Conservation (phyloP, 2,113 vertebrate genomes). For the Parotia lawesii region DNA sequence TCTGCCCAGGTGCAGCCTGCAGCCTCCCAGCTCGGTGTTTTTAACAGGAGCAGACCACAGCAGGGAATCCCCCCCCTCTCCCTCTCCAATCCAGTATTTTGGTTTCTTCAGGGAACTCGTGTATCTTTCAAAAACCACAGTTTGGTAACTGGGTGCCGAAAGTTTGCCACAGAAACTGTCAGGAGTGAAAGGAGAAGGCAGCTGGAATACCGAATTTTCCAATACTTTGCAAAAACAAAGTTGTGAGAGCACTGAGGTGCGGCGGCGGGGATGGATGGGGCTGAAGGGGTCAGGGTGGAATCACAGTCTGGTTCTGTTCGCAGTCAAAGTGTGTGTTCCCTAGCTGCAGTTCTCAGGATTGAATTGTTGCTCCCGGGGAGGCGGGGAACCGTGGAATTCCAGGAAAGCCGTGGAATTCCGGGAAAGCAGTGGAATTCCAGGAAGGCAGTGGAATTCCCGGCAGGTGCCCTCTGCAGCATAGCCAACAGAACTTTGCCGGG, state of each 20-base stretch:
- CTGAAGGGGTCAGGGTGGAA: not conserved
- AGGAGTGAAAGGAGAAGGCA: not conserved
- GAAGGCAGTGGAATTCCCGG: not conserved
- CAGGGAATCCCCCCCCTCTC: not conserved
- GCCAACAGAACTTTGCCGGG: not conserved
- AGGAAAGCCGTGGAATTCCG: not conserved
- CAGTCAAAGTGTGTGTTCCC: fast-evolving
- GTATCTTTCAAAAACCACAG: not conserved
- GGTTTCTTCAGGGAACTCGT: not conserved
- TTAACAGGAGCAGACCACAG: not conserved
- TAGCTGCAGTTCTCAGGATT: fast-evolving
- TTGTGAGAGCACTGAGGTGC: not conserved
- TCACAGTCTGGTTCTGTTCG: not conserved
- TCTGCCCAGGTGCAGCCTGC: not conserved
- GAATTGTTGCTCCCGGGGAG: not conserved
- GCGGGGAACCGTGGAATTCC: not conserved
- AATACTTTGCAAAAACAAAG: not conserved
- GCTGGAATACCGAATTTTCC: not conserved
- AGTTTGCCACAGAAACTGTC: not conserved
- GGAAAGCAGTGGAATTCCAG: not conserved
- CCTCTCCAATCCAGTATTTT: not conserved
- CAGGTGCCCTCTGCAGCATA: fast-evolving
- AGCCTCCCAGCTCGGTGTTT: not conserved
- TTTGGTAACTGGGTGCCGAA: not conserved
- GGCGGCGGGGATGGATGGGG: no score